Evolutionary conservation across 2,797 vertebrate genomes (phyloP), one percentile per base, ranked within the genome.

Genomic region (Sebastes trivittatus): DNA sequence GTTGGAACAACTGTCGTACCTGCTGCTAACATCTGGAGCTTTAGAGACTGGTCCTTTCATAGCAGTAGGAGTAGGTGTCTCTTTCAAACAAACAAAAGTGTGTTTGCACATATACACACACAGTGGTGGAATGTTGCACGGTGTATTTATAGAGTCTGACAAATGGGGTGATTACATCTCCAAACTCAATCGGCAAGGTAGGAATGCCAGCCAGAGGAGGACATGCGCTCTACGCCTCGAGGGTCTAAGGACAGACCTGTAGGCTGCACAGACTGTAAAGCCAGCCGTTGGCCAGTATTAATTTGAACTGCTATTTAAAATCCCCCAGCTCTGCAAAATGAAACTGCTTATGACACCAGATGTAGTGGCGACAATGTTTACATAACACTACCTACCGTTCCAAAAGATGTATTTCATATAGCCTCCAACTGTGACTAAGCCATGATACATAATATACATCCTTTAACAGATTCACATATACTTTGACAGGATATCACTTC

Each of bases 91-190:
- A 78, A 85, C 58, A 78, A 54, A 63, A 63, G 38, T 36, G 61
- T 65, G 36, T 30, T 63, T 13, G 69, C 36, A 66, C 58, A 75
- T 18, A 54, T 54, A 79, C 8, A 76, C 32, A 71, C 74, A 78
- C 49, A 78, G 49, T 22, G 46, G 14, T 52, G 74, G 80, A 89
- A 86, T 82, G 77, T 25, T 62, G 42, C 73, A 56, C 29, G 5
- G 72, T 71, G 58, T 91, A 90, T 90, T 88, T 88, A 84, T 89
- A 92, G 81, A 79, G 62, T 71, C 63, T 78, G 83, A 82, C 65
- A 74, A 91, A 87, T 87, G 68, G 56, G 32, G 67, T 71, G 77
- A 92, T 88, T 81, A 71, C 77, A 86, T 87, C 80, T 86, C 77
- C 71, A 82, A 87, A 86, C 74, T 86, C 58, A 89, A 82, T 83